Base-by-base conservation (phyloP, 1,140 invertebrate species). In the Heliothis subflexa region DNA sequence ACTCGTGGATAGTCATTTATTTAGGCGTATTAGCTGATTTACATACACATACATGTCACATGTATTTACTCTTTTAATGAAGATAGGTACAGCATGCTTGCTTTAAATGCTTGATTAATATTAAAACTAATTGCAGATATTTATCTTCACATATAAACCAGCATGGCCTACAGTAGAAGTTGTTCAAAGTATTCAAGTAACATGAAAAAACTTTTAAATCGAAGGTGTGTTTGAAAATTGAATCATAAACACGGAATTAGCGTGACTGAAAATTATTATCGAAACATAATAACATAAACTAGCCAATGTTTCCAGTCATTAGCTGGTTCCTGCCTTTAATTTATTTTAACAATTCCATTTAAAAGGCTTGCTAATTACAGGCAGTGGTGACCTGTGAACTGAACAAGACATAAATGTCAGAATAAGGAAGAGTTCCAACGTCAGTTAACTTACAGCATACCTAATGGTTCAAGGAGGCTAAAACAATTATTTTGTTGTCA, bases 381-480 rank as follows among this genome's bases (percentile, higher is more conserved):
- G 61, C 9, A 33, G n/a, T 1, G 18, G 16, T 61, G 57, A 40
- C 28, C 10, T 45, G 61, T 64, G 33, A 64, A 64, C 61, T 16
- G 61, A 45, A 64, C 61, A 64, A 64, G 61, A 9, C 33, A 64
- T 18, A 16, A 45, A 64, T 18, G n/a, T 28, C 59, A 25, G 33
- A 40, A 61, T 3, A 33, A 61, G 14, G 5, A 54, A 55, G 54
- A 55, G 4, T 18, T 55, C 18, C 54, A 55, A 21, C 16, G 18
- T 16, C 10, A 18, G 2, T 9, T 18, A 40, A 9, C 33, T 55
- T 21, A 18, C 54, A 55, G 16, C 16, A 16, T 10, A 18, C 16
- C n/a, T 55, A 45, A 64, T 45, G n/a, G 7, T 62, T 40, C 33
- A 10, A 64, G 33, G 59, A 64, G 11, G 33, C 33, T 40, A 45